A percentile compares a stretch with the other conserved stretches of the same genome.
phyloP scores from a whole-genome alignment of 2,113 vertebrate species.

The Murina feae region DNA sequence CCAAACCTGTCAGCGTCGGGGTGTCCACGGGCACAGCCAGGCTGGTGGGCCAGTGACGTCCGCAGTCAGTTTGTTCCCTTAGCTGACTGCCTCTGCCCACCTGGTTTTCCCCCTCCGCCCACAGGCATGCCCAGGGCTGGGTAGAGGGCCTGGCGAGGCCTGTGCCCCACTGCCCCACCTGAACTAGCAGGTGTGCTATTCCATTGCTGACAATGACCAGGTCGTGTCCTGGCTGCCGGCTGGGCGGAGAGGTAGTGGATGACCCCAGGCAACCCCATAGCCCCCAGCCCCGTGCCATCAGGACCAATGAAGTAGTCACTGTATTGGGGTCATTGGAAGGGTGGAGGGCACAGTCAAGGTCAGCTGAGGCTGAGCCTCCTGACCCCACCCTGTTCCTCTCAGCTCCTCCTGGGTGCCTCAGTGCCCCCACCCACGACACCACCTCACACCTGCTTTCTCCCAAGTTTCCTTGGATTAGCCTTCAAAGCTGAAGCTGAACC shows the following conservation, averaged over 20 bases:
- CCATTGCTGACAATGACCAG: background rate
- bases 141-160: accelerated
- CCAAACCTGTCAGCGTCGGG: no score
- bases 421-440: background rate
- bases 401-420: accelerated
- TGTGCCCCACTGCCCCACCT: no score
- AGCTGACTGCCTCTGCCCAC: background rate
- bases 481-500: background rate
- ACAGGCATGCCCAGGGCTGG: background rate
- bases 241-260: accelerated
- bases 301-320: background rate
- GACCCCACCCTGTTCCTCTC: background rate
- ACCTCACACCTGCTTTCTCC: background rate
- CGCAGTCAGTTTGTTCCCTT: accelerated
- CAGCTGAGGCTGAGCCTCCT: background rate
- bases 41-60: background rate
- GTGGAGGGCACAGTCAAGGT: background rate
- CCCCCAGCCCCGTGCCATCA: background rate
- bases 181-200: background rate
- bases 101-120: accelerated
- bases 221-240: background rate
- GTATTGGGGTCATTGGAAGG: background rate
- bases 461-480: background rate
- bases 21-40: background rate
- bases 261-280: background rate